Evolutionary conservation across 1,140 invertebrate genomes (phyloP).

Genomic region (Idris sp.): DNA sequence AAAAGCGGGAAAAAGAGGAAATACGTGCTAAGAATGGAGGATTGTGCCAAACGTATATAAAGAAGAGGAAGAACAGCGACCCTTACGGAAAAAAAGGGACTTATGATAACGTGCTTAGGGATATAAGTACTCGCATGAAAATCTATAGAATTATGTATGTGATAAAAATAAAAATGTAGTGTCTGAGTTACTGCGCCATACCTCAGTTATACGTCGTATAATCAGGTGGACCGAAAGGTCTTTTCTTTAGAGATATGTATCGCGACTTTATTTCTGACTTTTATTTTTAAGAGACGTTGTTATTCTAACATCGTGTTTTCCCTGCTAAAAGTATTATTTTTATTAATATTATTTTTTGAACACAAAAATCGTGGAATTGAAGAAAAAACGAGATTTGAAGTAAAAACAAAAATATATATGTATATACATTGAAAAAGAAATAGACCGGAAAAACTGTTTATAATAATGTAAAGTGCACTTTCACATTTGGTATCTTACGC

Average conservation of each 20-base stretch:
- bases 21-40: constrained; percentile 57
- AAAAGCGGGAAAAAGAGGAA: constrained; percentile 59
- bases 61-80: constrained; percentile 55
- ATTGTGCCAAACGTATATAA: constrained; percentile 55
- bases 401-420: too few relatives aligned
- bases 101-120: constrained; percentile 63
- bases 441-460: too few relatives aligned
- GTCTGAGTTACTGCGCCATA: constrained; percentile 10
- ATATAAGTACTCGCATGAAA: constrained; percentile 60
- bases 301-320: background rate
- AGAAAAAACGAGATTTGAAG: too few relatives aligned
- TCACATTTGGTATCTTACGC: constrained; percentile 18
- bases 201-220: constrained; percentile 25
- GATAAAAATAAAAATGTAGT: constrained; percentile 52
- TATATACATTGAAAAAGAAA: too few relatives aligned
- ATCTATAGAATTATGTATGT: constrained; percentile 57
- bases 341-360: too few relatives aligned
- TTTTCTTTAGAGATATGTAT: constrained; percentile 30
- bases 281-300: background rate
- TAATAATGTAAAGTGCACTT: too few relatives aligned
- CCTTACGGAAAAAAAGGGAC: constrained; percentile 53
- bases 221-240: constrained; percentile 32
- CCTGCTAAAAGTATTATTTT: background rate
- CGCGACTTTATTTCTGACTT: constrained; percentile 6
- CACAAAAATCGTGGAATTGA: too few relatives aligned